A percentile compares a stretch with the other conserved stretches of the same genome.
Evolutionary conservation across 2,888 invertebrate genomes (phyloP).

Genomic region (Apamea anceps): DNA sequence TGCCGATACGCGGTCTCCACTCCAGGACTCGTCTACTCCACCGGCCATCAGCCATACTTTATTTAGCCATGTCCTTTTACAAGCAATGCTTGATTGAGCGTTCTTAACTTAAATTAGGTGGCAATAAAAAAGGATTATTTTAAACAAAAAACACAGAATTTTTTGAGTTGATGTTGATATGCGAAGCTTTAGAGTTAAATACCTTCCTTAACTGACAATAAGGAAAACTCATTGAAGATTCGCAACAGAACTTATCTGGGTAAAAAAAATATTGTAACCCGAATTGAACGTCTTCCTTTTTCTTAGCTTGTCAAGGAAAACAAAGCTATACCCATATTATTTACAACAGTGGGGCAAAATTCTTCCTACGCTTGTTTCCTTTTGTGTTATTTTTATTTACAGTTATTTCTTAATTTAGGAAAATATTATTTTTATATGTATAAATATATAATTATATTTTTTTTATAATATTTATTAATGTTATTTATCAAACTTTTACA

Average conservation of each 20-base stretch:
- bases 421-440: not conserved
- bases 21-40: too few relatives aligned
- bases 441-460: not conserved
- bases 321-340: not conserved
- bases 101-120: slow-evolving; percentile 11
- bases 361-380: not conserved
- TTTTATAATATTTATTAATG: not conserved
- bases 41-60: not conserved
- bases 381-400: not conserved
- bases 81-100: slow-evolving; percentile 21
- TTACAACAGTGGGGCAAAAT: not conserved
- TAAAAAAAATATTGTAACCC: slow-evolving; percentile 23
- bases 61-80: not conserved
- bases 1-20: too few relatives aligned
- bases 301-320: slow-evolving; percentile 15
- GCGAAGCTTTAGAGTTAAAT: not conserved
- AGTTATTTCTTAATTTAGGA: not conserved
- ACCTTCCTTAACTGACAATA: not conserved
- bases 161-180: not conserved
- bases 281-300: slow-evolving; percentile 19
- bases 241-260: slow-evolving; percentile 10
- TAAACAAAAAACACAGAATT: not conserved
- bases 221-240: slow-evolving; percentile 10
- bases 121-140: not conserved
- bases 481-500: not conserved